Conservation (phyloP, 2,797 vertebrate species). For the Zalophus californianus region DNA sequence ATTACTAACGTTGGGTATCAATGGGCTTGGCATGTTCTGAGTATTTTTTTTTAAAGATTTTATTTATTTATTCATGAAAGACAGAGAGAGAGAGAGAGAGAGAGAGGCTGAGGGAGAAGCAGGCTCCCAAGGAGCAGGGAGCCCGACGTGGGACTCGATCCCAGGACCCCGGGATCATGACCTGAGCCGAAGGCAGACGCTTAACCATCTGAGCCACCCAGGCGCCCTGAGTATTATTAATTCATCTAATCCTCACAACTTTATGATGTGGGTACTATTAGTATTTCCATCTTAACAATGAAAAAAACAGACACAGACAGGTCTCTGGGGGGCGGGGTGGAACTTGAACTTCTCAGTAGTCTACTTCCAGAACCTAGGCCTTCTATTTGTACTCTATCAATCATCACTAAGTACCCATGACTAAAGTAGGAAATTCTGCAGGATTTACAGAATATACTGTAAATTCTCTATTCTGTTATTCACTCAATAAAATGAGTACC, state of each 20-base stretch:
- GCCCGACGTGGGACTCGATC: no score
- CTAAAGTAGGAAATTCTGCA: not conserved
- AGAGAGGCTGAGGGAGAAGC: no score
- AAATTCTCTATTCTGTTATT: slow-evolving; percentile 43
- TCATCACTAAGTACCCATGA: not conserved
- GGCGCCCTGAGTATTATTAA: not conserved
- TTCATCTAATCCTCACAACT: not conserved
- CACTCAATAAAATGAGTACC: not conserved
- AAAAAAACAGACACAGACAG: not conserved
- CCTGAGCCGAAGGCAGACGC: no score
- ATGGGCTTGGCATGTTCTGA: not conserved
- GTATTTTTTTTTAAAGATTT: not conserved
- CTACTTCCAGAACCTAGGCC: not conserved
- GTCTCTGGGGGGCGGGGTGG: not conserved
- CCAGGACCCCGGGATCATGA: no score
- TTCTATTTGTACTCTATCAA: not conserved
- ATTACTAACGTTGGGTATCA: not conserved
- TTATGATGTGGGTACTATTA: not conserved
- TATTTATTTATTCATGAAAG: no score
- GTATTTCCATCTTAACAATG: not conserved
- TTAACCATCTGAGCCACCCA: no score
- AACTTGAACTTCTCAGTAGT: not conserved
- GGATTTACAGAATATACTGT: not conserved
- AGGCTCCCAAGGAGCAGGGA: no score
- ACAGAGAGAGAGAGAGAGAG: no score